Percentiles rank a stretch among this genome's conserved stretches.
Evolutionary conservation across 2,888 invertebrate species (phyloP).

Genomic region (Plagiodera versicolora): DNA sequence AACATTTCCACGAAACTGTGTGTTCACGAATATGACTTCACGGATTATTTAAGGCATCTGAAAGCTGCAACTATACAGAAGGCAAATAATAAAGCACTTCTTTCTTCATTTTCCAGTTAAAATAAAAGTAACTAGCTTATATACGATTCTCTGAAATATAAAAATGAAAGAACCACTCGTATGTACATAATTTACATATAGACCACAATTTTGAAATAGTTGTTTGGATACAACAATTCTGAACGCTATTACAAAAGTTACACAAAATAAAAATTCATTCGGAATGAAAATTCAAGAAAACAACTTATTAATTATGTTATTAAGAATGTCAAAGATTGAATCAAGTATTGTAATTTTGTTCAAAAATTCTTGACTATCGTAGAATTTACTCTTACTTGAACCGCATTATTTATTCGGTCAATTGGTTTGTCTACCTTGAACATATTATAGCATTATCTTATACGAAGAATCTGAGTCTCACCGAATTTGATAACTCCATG

Average conservation of each 20-base stretch:
- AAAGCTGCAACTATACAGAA: not conserved
- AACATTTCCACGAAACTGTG: not conserved
- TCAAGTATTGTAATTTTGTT: not conserved
- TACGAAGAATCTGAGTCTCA: not conserved
- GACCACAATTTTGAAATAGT: not conserved
- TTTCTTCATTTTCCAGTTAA: slow-evolving; percentile 1
- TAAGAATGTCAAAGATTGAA: not conserved
- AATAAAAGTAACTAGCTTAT: not conserved
- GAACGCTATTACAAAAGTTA: not conserved
- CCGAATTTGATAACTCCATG: not conserved
- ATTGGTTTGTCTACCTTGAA: not conserved
- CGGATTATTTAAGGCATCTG: slow-evolving; percentile 9
- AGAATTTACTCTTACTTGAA: not conserved
- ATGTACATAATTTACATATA: slow-evolving; percentile 12
- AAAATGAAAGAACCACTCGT: slow-evolving; percentile 12
- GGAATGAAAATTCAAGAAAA: not conserved
- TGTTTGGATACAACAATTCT: not conserved
- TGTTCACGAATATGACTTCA: not conserved
- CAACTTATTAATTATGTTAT: not conserved
- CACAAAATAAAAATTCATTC: not conserved
- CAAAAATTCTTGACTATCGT: not conserved
- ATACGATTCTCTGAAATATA: slow-evolving; percentile 1
- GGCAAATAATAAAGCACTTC: not conserved
- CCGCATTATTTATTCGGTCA: not conserved
- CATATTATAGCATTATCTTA: not conserved